Base-by-base conservation (phyloP, 2,888 invertebrate species). In the Cheilosia variabilis region DNA sequence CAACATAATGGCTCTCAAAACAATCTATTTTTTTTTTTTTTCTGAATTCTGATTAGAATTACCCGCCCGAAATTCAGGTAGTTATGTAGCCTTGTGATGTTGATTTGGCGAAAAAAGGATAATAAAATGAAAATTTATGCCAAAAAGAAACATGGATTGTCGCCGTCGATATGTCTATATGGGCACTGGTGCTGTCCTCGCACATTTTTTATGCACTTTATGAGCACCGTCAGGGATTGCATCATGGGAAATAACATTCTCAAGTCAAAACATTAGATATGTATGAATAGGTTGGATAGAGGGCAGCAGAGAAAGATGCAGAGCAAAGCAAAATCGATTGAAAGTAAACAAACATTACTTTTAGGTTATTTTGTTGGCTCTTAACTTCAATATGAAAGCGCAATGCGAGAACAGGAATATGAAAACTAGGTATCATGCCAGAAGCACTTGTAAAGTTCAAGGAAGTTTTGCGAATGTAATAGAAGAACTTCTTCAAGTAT, bases 361-460 rank as follows among this genome's bases (percentile, higher is more conserved):
- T 65, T 53, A n/a, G 10, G 15, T 50, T 19, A 24, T 68, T 55
- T 68, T 63, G 37, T 65, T 69, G 55, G 52, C 63, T 76, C 34
- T 60, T 22, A 24, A 69, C 68, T 69, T 63, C 57, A 45, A 68
- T 78, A 73, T 73, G 62, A 73, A 52, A 83, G 63, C 68, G 73
- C 79, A 79, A 65, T 73, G 41, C 45, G 27, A 68, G 79, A 24
- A 52, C 52, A 15, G 57, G 73, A 72, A 77, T 84, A 84, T 84
- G 73, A 75, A 75, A 80, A 75, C 63, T 80, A 76, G 84, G 75
- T 79, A 84, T 84, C 84, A 84, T 84, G 75, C 58, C 80, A 84
- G 72, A 73, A 76, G 84, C 63, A 80, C 84, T 84, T 84, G 80
- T 65, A 84, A 84, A 84, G 84, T 84, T 84, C 80, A 80, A 80